Conservation (phyloP, 1,140 invertebrate species). For the Scaptomyza hsui region DNA sequence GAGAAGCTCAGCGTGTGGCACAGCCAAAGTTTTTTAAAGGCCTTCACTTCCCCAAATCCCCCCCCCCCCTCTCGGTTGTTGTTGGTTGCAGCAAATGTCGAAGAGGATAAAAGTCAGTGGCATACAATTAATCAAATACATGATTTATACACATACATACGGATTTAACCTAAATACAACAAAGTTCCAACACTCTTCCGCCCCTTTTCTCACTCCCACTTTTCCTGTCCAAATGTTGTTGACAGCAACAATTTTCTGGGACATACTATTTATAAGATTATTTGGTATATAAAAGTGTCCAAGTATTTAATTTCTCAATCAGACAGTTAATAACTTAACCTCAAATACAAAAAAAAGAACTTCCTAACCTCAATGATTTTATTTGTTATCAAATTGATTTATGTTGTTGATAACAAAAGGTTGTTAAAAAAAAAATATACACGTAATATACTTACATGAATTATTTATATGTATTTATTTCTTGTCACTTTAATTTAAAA, state of each 20-base stretch:
- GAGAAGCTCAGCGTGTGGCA: constrained; percentile 37
- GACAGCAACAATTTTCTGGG: constrained; percentile 17
- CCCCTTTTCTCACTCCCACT: background rate
- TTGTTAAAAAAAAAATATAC: no score
- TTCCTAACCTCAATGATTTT: no score
- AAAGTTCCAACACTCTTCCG: constrained; percentile 23
- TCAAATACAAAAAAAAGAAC: no score
- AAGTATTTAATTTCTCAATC: no score
- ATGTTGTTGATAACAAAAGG: no score
- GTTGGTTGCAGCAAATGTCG: constrained; percentile 55
- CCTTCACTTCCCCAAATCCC: constrained; percentile 19
- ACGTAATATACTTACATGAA: no score
- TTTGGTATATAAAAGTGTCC: no score
- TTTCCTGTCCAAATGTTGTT: constrained; percentile 39
- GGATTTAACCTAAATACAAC: constrained; percentile 63
- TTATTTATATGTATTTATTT: no score
- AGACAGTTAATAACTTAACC: no score
- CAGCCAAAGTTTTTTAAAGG: constrained; percentile 61
- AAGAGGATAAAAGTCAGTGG: constrained; percentile 70
- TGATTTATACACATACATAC: constrained; percentile 63
- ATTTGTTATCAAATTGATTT: no score
- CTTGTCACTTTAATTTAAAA: no score
- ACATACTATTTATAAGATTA: background rate
- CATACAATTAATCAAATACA: constrained; percentile 76
- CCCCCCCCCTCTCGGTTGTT: background rate